phyloP scores from a whole-genome alignment of 1,140 invertebrate genomes.

The Sinonovacula constricta region DNA sequence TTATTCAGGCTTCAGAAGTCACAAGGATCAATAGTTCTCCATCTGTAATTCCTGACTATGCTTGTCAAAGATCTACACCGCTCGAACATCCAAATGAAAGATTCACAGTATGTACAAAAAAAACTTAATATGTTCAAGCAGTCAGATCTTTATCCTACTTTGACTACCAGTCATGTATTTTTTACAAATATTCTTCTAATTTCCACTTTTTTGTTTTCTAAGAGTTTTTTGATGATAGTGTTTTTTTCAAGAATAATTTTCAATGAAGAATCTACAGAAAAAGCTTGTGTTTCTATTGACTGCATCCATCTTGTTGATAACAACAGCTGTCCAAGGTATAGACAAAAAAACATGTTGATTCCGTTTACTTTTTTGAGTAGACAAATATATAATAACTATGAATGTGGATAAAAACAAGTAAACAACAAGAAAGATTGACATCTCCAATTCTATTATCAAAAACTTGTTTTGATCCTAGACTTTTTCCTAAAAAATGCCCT shows the following conservation, averaged over 20 bases:
- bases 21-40: background rate
- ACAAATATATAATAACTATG: too few relatives aligned
- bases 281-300: background rate
- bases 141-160: background rate
- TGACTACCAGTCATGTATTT: background rate
- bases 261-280: background rate
- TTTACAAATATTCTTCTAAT: background rate
- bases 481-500: too few relatives aligned
- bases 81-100: conserved; percentile 60
- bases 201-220: background rate
- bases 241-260: background rate
- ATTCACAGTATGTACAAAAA: conserved; percentile 64
- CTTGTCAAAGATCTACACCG: conserved; percentile 64
- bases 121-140: background rate
- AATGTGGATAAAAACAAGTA: too few relatives aligned
- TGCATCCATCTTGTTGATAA: too few relatives aligned
- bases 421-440: too few relatives aligned
- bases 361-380: too few relatives aligned
- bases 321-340: too few relatives aligned
- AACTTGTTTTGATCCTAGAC: too few relatives aligned
- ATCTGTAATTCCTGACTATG: conserved; percentile 53
- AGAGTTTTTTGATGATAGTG: background rate
- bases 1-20: background rate
- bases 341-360: too few relatives aligned
- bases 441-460: too few relatives aligned